These are phyloP conservation scores for Laticauda colubrina DNA, from an alignment of 2,113 vertebrate species.

Conservation along the genomic window DNA sequence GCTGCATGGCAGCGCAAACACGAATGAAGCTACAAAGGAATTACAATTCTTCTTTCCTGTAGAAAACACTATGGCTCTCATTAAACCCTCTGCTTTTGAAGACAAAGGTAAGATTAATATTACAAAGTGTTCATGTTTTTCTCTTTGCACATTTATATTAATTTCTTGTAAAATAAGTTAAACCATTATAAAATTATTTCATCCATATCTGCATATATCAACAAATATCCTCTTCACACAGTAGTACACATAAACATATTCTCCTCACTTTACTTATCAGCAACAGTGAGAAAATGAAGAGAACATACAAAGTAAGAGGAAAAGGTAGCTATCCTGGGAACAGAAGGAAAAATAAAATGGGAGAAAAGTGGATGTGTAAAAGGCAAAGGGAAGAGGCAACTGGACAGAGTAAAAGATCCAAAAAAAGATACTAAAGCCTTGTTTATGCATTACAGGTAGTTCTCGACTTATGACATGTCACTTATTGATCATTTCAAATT, in stretches of 20 bases:
- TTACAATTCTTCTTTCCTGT: conserved; percentile 68
- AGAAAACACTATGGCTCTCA: conserved; percentile 68
- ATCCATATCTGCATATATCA: not conserved
- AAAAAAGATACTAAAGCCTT: not conserved
- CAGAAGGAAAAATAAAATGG: not conserved
- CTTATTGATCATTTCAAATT: not conserved
- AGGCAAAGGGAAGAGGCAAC: not conserved
- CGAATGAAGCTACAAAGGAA: conserved; percentile 54
- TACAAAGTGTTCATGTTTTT: not conserved
- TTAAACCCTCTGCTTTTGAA: conserved; percentile 63
- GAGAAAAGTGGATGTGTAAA: not conserved
- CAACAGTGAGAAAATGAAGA: not conserved
- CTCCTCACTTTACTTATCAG: not conserved
- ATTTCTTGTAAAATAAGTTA: not conserved
- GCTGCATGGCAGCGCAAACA: conserved; percentile 67
- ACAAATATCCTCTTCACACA: not conserved
- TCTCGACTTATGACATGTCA: not conserved
- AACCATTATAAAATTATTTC: not conserved
- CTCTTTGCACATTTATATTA: not conserved
- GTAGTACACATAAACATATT: not conserved
- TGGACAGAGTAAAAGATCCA: not conserved
- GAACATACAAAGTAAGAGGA: not conserved
- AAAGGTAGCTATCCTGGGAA: not conserved
- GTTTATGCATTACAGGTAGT: not conserved
- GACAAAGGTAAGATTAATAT: conserved; percentile 53